Evolutionary conservation across 2,113 vertebrate genomes (phyloP).

Genomic region (Oxyruncus cristatus): DNA sequence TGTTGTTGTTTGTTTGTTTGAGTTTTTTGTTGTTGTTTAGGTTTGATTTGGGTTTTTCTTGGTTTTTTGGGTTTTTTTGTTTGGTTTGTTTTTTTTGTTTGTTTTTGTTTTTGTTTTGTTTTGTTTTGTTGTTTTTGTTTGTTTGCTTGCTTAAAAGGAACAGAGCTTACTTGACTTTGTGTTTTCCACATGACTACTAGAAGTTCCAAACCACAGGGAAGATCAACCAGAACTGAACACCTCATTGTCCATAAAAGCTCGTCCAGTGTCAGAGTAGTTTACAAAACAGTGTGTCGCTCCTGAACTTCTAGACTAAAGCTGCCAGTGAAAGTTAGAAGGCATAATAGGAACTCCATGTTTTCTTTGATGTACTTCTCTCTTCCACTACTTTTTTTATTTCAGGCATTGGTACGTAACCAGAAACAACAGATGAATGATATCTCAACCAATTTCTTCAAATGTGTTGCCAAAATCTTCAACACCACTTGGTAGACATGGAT

Average conservation of each 20-base stretch:
- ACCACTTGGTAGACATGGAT: fast-evolving
- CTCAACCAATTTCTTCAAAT: not conserved
- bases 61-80: not conserved
- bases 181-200: not conserved
- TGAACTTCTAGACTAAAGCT: not conserved
- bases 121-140: not conserved
- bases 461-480: not conserved
- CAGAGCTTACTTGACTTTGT: not conserved
- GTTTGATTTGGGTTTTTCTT: too few species aligned
- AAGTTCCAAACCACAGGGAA: not conserved
- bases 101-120: not conserved
- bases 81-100: not conserved
- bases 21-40: too few species aligned
- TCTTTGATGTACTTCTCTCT: not conserved
- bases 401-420: not conserved
- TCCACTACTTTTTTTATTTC: not conserved
- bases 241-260: not conserved
- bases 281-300: not conserved
- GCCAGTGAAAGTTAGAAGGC: not conserved
- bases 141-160: not conserved
- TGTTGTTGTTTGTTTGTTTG: not conserved
- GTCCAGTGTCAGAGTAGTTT: not conserved
- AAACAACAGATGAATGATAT: not conserved
- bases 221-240: not conserved
- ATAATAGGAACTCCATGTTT: not conserved